These are phyloP conservation scores for Actinia equina DNA, from an alignment of 64 coral and sea anemone species.

Conservation along the genomic window DNA sequence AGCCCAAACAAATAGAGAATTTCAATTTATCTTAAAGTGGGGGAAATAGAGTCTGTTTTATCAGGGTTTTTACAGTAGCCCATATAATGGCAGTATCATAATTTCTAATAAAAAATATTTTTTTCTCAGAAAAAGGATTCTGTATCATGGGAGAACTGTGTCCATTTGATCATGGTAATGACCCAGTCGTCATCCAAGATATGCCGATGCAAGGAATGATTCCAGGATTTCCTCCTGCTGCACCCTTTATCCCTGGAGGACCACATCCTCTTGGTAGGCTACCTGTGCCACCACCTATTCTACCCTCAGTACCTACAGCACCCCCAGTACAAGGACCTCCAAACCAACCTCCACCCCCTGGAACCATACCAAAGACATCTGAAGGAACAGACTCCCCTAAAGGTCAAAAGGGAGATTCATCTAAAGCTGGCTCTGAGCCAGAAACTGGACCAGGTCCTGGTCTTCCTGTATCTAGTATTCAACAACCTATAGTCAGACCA, in stretches of 20 bases:
- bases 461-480: background rate
- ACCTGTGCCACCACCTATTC: conserved; percentile 30
- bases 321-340: conserved; percentile 44
- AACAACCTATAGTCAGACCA: background rate
- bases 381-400: conserved; percentile 8
- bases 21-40: background rate
- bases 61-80: too few species aligned
- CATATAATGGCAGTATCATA: background rate
- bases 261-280: conserved; percentile 38
- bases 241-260: conserved; percentile 45
- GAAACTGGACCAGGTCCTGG: background rate
- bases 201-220: conserved; percentile 71
- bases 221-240: conserved; percentile 60
- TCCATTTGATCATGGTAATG: conserved; percentile 98
- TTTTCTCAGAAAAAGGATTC: conserved; percentile 88
- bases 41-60: background rate
- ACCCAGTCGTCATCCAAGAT: conserved; percentile 94
- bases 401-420: background rate
- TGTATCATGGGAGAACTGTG: conserved; percentile 97
- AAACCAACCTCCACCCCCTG: conserved; percentile 71
- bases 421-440: background rate
- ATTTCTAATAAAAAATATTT: background rate
- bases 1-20: background rate
- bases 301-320: conserved; percentile 31
- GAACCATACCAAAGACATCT: conserved; percentile 13